Conservation (phyloP, 2,888 invertebrate species). For the Anoplius nigerrimus region DNA sequence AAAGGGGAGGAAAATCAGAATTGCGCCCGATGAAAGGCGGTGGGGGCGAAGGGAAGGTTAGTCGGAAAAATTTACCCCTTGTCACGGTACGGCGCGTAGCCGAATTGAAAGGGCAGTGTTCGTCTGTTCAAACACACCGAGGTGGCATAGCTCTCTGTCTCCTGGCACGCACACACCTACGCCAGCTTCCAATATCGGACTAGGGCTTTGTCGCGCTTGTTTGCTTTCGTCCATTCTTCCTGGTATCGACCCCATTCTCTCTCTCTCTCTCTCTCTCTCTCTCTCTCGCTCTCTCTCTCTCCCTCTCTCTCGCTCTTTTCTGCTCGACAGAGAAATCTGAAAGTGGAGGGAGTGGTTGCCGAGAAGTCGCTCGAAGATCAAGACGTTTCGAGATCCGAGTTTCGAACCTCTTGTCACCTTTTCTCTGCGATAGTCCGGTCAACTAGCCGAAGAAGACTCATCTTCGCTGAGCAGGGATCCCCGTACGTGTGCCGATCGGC, state of each 20-base stretch:
- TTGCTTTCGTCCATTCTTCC: conserved; percentile 53
- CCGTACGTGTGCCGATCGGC: conserved; percentile 26
- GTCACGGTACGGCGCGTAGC: conserved; percentile 54
- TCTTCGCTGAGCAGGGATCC: neutral
- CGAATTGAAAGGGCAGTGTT: conserved; percentile 55
- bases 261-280: too few species aligned
- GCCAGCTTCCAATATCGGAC: conserved; percentile 62
- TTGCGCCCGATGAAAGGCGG: neutral
- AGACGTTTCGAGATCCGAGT: too few species aligned
- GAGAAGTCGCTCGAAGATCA: too few species aligned
- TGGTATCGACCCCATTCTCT: conserved; percentile 45
- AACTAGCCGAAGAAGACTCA: neutral
- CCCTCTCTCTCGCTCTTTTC: too few species aligned
- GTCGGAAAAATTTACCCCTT: conserved; percentile 38
- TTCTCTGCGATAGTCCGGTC: neutral
- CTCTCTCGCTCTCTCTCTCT: conserved; percentile 13
- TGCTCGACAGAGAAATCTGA: too few species aligned
- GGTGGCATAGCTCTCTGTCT: conserved; percentile 43
- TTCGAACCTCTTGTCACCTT: too few species aligned
- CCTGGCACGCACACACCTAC: conserved; percentile 13
- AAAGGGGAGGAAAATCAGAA: too few species aligned
- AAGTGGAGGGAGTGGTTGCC: too few species aligned
- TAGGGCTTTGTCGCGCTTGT: conserved; percentile 66
- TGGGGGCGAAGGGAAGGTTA: neutral
- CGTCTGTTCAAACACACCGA: conserved; percentile 65